Base-by-base conservation (phyloP, 2,113 vertebrate species). In the Erythrocebus patas region DNA sequence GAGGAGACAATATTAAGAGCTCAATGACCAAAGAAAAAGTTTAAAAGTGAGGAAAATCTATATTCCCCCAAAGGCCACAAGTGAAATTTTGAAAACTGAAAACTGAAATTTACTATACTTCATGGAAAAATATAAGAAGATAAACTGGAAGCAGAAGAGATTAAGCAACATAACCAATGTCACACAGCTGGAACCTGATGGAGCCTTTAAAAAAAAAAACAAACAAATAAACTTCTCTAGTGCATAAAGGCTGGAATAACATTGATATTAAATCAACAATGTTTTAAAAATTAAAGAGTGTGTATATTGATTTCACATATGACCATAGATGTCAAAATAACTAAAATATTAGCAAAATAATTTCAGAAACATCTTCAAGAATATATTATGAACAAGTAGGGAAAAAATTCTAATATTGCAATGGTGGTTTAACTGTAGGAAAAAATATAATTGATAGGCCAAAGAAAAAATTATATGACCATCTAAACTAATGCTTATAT, bases 401-500 rank as follows among this genome's bases (percentile, higher is more conserved):
- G 52, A 55, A 9, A 52, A 38, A 79, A 61, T 52, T 3, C 3
- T 91, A 89, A 55, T 92, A 64, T 92, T 88, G 6, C 8, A 66
- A 66, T 35, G 32, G 14, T 66, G 10, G 12, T 70, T 93, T 91
- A 72, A 82, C 22, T 52, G 1, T 30, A 38, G 2, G 6, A 83
- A 95, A 91, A 91, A 64, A 79, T 93, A 30, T 57, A 79, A 94
- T 55, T 52, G 18, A 66, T 89, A 45, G 6, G 6, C 20, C 66
- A 88, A 45, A 76, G 40, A 57, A 76, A 40, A 91, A 79, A 50
- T 32, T 10, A 70, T 82, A 50, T 7, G 3, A 14, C 23, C 57
- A 89, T 64, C 52, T 81, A 64, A 91, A 86, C 38, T 48, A 82
- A 75, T 78, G 3, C 11, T 32, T 17, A 32, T 64, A 57, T 72